Base-by-base conservation (phyloP, 2,113 vertebrate species). In the Micromys minutus region DNA sequence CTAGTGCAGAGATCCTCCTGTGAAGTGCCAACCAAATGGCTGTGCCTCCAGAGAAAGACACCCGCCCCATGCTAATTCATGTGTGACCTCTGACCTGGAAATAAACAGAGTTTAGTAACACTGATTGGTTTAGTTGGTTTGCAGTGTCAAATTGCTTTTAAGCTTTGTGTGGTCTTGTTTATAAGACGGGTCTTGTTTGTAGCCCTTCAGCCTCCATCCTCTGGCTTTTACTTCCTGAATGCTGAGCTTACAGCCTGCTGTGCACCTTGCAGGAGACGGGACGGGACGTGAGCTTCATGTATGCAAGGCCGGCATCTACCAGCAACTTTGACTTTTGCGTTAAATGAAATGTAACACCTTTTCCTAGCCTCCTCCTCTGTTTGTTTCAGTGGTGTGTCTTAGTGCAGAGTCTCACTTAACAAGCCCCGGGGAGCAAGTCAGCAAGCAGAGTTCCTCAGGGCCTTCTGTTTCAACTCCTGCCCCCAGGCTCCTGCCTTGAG, bases 1-100 rank as follows among this genome's bases (percentile, higher is more conserved):
- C 97, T 97, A 42, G 98, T 98, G 39, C 98, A 99, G 97, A 99
- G 99, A 97, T 98, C 98, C 39, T 98, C 98, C 1, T 99, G 98
- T 85, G 98, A 98, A 98, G 98, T 99, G 5, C 99, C 99, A 29
- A 99, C 98, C 85, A 99, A 98, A 80, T 99, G 99, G 99, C 98
- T 99, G 61, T 99, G 99, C 97, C 97, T 99, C 94, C 98, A 97
- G 31, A 98, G 85, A 96, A 97, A 61, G 31, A 11, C 57, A 57
- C 34, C 57, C 15, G 10, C 12, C 36, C 8, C 2, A 0, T 16
- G 55, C 74, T 75, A 3, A 75, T 55, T 65, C 74, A 31, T 26
- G 8, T 12, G 45, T 84, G 95, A 42, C 71, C 95, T 88, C 57
- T 92, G 12, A 71, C 89, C 83, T 79, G 21, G 63, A 94, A 57